A percentile compares a stretch with the other conserved stretches of the same genome.
Conservation (phyloP, 2,113 vertebrate species). For the Laticauda laticaudata region DNA sequence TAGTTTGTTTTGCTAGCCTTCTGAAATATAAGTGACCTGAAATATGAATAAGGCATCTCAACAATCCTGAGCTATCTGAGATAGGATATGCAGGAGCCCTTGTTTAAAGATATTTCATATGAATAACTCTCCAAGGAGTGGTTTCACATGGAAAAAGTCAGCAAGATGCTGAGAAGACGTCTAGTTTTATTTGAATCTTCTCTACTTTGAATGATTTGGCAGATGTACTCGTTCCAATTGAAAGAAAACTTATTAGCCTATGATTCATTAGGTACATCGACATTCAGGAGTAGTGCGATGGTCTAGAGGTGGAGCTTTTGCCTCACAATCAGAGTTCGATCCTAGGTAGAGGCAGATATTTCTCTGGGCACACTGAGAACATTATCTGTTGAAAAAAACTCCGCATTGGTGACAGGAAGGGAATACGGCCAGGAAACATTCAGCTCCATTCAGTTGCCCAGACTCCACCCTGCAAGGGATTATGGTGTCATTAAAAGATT, state of each 20-base stretch:
- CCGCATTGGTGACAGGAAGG: too few species aligned
- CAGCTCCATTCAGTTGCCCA: too few species aligned
- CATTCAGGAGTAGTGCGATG: neutral
- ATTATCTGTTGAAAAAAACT: too few species aligned
- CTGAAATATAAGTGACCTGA: neutral
- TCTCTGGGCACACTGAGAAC: too few species aligned
- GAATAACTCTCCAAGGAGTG: neutral
- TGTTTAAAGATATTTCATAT: neutral
- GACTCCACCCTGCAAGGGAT: too few species aligned
- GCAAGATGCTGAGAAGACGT: neutral
- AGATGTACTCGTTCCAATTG: neutral
- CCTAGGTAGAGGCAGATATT: too few species aligned
- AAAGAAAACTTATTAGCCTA: neutral
- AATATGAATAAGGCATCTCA: neutral
- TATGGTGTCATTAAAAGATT: too few species aligned
- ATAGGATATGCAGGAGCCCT: neutral
- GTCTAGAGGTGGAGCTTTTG: too few species aligned
- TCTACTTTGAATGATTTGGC: neutral
- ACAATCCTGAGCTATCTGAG: neutral
- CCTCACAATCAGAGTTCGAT: too few species aligned
- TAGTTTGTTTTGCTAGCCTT: too few species aligned
- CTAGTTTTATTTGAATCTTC: neutral
- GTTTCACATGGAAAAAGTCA: neutral
- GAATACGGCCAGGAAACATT: too few species aligned
- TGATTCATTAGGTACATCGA: neutral